Conservation (phyloP, 64 coral and sea anemone species). For the Stylophora pistillata region DNA sequence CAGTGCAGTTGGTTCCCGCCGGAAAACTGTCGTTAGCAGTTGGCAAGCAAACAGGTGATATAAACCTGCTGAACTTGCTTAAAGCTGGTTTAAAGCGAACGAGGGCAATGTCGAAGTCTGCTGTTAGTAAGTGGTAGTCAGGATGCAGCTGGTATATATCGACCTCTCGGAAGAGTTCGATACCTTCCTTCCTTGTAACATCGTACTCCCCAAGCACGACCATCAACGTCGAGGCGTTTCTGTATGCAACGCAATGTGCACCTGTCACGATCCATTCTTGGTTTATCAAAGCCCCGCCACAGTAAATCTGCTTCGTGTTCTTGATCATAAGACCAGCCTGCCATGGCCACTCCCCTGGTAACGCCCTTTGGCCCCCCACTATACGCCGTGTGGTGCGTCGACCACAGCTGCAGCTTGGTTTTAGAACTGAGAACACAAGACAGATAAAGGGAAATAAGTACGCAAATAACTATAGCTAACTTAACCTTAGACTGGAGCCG, state of each 20-base stretch:
- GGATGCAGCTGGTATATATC: slow-evolving; percentile 30
- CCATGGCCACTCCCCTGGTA: slow-evolving; percentile 77
- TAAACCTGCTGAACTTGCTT: slow-evolving; percentile 34
- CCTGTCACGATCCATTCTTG: slow-evolving; percentile 72
- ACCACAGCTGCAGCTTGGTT: slow-evolving; percentile 29
- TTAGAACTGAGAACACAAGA: background rate
- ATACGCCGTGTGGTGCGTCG: slow-evolving; percentile 44
- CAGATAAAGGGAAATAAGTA: background rate
- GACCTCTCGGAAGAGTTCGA: slow-evolving; percentile 48
- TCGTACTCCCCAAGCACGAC: slow-evolving; percentile 66
- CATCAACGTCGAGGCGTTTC: slow-evolving; percentile 10
- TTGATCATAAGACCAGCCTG: slow-evolving; percentile 42
- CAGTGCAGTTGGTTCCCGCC: slow-evolving; percentile 35
- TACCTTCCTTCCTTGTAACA: slow-evolving; percentile 30
- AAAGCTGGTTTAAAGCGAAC: slow-evolving; percentile 33
- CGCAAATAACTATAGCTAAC: background rate
- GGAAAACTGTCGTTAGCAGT: slow-evolving; percentile 17
- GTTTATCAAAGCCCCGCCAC: slow-evolving; percentile 57
- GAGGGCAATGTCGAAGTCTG: slow-evolving; percentile 63
- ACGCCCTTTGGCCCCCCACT: slow-evolving; percentile 49
- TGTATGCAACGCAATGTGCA: slow-evolving; percentile 55
- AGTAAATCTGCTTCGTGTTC: slow-evolving; percentile 32
- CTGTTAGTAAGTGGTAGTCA: slow-evolving; percentile 28
- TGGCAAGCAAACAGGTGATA: slow-evolving; percentile 64
- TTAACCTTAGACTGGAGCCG: too few species aligned